Base-by-base conservation (phyloP, 2,888 invertebrate genomes). In the Drosophila helvetica region DNA sequence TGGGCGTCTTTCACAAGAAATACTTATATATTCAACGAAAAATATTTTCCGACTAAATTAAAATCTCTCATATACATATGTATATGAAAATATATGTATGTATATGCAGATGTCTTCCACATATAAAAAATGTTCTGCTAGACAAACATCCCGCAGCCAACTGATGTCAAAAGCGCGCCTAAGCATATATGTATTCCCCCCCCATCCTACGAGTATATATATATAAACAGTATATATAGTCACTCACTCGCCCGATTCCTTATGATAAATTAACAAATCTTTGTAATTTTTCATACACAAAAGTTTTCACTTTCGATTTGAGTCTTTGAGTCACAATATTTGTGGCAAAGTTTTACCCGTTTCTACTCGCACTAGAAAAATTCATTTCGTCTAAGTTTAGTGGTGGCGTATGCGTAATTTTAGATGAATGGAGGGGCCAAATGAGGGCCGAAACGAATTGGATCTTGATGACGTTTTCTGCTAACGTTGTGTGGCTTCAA, bases 141-240 rank as follows among this genome's bases (percentile, higher is more conserved):
- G 73, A 72, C 54, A 72, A 72, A 56, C 52, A 74, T 48, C 74
- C 74, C 74, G 56, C 70, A 68, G 70, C 52, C 52, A 84, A 68
- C 73, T 71, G 87, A 86, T 84, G 81, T 84, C 70, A 74, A 78
- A 88, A 83, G 84, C 84, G 69, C 82, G 82, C 83, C 82, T 70
- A 68, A 60, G 47, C 46, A 30, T 17, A 52, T 59, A 58, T 50
- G 50, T 18, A 52, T 33, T 38, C 17, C 52, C 22, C 22, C 22
- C 18, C 19, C 18, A 33, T 33, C 52, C 15, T 33, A 59, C 18
- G 12, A 50, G 56, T 58, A 57, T 56, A 63, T 62, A 66, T 52
- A 18, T 51, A 38, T 27, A 52, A 45, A 45, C 46, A 42, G 12
- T 67, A 55, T 52, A 43, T 45, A 64, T 38, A 74, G 38, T 55